Base-by-base conservation (phyloP, 2,113 vertebrate genomes). In the Takifugu bimaculatus region DNA sequence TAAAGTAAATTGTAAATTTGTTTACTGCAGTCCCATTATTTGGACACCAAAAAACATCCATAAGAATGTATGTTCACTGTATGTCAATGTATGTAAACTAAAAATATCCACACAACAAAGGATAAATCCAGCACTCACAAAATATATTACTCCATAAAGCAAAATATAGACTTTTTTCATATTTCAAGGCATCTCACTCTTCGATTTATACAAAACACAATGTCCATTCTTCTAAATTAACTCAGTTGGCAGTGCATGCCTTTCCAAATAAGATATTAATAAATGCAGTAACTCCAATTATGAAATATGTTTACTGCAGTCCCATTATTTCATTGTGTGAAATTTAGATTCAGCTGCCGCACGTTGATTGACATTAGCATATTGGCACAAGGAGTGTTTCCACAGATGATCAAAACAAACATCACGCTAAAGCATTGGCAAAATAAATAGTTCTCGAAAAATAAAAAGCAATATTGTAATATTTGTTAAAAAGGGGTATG, bases 301-400 rank as follows among this genome's bases (percentile, higher is more conserved):
- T 72, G 65, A 58, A 72, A 71, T 67, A 76, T 75, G 44, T 66
- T 62, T 65, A 68, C 28, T 73, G 65, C 60, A 75, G 57, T 60
- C 50, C 14, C 61, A 12, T 63, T 63, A 60, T 54, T 74, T n/a
- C 28, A 26, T 12, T 28, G 52, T 49, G 32, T 29, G 27, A 35
- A 51, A 35, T 78, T 70, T 73, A 49, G 61, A 55, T 61, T 70
- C 26, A 74, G 75, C 80, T 83, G 77, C 63, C 63, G 25, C 27
- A 39, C 63, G 49, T 69, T 63, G 54, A 64, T 60, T 70, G 26
- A 49, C 45, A 35, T 54, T 6, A 42, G 72, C 52, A 52, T 65
- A 45, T 61, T 70, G 67, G 63, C 73, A 86, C 60, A 74, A 64
- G 51, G 27, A 67, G 55, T 39, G 39, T 20, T 52, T 82, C 75